Evolutionary conservation across 2,113 vertebrate genomes (phyloP).

Genomic region (Australoheros scitulus): DNA sequence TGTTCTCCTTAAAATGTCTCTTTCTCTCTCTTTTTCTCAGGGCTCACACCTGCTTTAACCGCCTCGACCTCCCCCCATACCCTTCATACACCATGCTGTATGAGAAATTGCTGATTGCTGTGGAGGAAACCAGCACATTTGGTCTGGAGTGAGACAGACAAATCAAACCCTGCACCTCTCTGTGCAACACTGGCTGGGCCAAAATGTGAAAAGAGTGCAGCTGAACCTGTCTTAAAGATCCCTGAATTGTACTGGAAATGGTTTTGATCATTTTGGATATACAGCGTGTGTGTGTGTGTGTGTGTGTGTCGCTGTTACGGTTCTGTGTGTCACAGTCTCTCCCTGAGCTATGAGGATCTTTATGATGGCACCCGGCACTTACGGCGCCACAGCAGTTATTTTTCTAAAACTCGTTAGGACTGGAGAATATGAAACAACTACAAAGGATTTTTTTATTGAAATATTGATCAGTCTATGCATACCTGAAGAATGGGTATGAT

Average conservation of each 20-base stretch:
- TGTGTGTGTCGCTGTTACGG: slow-evolving; percentile 21
- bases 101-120: slow-evolving; percentile 94
- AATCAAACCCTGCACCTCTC: neutral
- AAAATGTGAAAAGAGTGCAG: neutral
- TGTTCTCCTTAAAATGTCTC: neutral
- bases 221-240: neutral
- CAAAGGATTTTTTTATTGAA: slow-evolving; percentile 9
- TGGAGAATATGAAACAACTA: neutral
- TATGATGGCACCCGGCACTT: slow-evolving; percentile 13
- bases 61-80: slow-evolving; percentile 96
- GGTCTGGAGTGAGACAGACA: slow-evolving; percentile 89
- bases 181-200: neutral
- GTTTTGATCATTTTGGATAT: slow-evolving; percentile 22
- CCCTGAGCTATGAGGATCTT: slow-evolving; percentile 4
- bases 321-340: slow-evolving; percentile 25
- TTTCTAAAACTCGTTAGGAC: slow-evolving; percentile 24
- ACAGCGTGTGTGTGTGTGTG: neutral
- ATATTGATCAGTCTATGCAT: slow-evolving; percentile 9
- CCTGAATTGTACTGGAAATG: slow-evolving; percentile 16
- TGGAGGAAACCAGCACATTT: slow-evolving; percentile 99
- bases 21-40: slow-evolving; percentile 71
- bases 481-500: neutral
- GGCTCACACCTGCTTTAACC: slow-evolving; percentile 98
- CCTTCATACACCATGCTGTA: slow-evolving; percentile 95
- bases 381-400: slow-evolving; percentile 9